Base-by-base conservation (phyloP, 2,113 vertebrate species). In the Ictalurus punctatus region DNA sequence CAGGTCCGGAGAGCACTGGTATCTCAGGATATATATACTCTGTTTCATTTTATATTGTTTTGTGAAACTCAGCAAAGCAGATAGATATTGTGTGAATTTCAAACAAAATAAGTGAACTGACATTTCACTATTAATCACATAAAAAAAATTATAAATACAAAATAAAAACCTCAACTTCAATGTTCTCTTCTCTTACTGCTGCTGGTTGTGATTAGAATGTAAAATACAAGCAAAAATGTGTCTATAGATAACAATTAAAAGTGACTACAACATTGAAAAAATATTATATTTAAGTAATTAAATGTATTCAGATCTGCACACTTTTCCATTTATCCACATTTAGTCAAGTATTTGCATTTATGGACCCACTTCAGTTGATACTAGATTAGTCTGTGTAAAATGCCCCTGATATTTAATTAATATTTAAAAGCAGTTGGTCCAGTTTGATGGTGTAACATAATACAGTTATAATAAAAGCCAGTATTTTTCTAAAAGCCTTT, bases 381-480 rank as follows among this genome's bases (percentile, higher is more conserved):
- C 67, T n/a, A 13, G 25, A n/a, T 10, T 65, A 19, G 14, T 71
- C 8, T 71, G n/a, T 71, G 30, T 71, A 17, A 71, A 71, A 34
- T 19, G 2, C 14, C 71, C 71, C 34, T 73, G 17, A 37, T 37
- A 37, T 40, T 74, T 74, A 40, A 74, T 6, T 37, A 12, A 37
- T 73, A 21, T 40, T 73, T 73, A 73, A 37, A 19, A 37, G 71
- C 71, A 40, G 71, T 40, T 40, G 19, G 8, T 74, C 71, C 19
- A 40, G 71, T 40, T 19, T 74, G 34, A 74, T 37, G 19, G 17
- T 37, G 17, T 67, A 85, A 69, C 37, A 76, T 54, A 56, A 74
- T 37, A 90, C 16, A 58, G 40, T 58, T 83, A 73, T 67, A 83
- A 88, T 86, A 84, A 88, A 73, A 83, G 37, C 58, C 83, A 65